Conservation (phyloP, 2,888 invertebrate species). For the Drosophila testacea region DNA sequence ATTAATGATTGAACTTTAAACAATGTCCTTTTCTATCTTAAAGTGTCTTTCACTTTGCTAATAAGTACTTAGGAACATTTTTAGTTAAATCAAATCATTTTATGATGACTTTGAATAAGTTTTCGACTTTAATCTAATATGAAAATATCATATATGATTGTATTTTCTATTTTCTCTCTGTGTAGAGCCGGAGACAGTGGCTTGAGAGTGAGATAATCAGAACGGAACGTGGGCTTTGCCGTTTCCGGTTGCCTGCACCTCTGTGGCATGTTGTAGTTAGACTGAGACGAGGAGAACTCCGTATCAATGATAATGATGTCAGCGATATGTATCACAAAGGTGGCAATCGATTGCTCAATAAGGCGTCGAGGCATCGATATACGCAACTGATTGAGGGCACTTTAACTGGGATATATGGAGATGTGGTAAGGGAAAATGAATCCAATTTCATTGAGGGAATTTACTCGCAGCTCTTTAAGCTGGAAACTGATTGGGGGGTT, state of each 20-base stretch:
- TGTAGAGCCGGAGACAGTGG: background rate
- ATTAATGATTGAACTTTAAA: no score
- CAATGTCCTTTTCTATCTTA: no score
- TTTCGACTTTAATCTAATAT: no score
- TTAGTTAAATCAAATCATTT: no score
- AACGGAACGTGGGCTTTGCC: constrained; percentile 42
- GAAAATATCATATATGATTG: no score
- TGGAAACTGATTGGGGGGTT: background rate
- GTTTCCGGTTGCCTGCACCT: constrained; percentile 45
- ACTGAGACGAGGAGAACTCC: constrained; percentile 8
- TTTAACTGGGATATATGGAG: constrained; percentile 2
- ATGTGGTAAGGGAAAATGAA: background rate
- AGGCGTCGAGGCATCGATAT: constrained; percentile 52
- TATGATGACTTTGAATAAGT: no score
- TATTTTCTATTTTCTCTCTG: no score
- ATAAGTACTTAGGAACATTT: no score
- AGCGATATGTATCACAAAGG: constrained; percentile 64
- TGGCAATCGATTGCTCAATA: constrained; percentile 75
- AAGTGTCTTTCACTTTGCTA: no score
- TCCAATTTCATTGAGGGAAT: constrained; percentile 9
- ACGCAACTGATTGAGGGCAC: constrained; percentile 20
- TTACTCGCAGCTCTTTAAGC: constrained; percentile 4
- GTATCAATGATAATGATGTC: constrained; percentile 71
- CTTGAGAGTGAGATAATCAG: constrained; percentile 61
- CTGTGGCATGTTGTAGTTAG: constrained; percentile 12